Percentiles rank a stretch among this genome's conserved stretches.
Conservation (phyloP, 2,797 vertebrate genomes). For the Microcaecilia unicolor region DNA sequence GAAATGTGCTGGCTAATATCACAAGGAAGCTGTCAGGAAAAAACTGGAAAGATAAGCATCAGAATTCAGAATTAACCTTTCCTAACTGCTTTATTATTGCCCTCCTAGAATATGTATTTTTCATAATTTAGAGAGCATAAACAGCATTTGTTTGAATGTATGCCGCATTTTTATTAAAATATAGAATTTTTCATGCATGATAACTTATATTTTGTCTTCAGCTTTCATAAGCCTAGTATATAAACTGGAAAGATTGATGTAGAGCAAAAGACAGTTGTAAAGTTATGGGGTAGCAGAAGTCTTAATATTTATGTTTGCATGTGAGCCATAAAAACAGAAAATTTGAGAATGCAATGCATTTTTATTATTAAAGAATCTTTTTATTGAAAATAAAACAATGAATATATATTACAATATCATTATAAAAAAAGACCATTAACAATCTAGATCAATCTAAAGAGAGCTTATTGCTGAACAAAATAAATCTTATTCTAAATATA, state of each 20-base stretch:
- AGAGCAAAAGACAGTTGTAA: constrained; percentile 1
- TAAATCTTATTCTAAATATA: constrained; percentile 1
- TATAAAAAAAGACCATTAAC: no score
- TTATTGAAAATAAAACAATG: no score
- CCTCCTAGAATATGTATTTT: no score
- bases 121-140: not conserved
- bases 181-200: not conserved
- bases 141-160: not conserved
- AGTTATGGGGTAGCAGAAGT: not conserved
- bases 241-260: not conserved
- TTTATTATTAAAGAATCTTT: no score
- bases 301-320: not conserved
- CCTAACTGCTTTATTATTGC: no score
- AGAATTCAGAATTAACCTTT: no score
- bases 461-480: constrained; percentile 13
- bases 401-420: no score
- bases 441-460: no score
- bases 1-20: no score
- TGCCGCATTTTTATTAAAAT: constrained; percentile 3
- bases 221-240: not conserved
- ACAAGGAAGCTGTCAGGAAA: no score
- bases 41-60: no score
- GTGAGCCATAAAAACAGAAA: constrained; percentile 8
- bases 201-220: not conserved
- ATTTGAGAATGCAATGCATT: not conserved